Evolutionary conservation across 2,888 invertebrate species (phyloP).

Genomic region (Eulithis testata): DNA sequence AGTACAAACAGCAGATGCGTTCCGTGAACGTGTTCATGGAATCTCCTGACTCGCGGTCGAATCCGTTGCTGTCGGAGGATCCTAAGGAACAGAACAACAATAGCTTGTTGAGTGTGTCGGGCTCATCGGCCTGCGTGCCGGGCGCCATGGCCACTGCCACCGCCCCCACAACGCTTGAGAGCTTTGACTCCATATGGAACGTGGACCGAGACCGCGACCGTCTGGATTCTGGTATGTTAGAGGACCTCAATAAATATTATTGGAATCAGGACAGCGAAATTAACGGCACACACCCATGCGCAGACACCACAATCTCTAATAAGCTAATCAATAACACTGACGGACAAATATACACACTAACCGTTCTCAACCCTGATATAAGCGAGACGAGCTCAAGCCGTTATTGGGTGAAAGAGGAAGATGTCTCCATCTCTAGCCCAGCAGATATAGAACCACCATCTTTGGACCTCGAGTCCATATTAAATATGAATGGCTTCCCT

Average conservation of each 20-base stretch:
- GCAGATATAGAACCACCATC: constrained; percentile 85
- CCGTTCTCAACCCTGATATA: constrained; percentile 92
- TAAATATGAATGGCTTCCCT: constrained; percentile 88
- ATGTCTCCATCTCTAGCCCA: constrained; percentile 85
- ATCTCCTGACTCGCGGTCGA: constrained; percentile 81
- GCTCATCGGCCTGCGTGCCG: constrained; percentile 55
- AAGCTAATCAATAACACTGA: constrained; percentile 87
- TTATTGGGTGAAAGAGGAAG: constrained; percentile 88
- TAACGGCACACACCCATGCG: constrained; percentile 76
- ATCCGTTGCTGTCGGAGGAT: constrained; percentile 79
- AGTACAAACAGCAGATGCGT: constrained; percentile 88
- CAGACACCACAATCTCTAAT: constrained; percentile 79
- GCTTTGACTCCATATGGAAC: constrained; percentile 87
- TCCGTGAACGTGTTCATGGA: constrained; percentile 88
- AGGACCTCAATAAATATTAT: constrained; percentile 93
- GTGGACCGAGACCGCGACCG: constrained; percentile 89
- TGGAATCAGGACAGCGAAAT: constrained; percentile 89
- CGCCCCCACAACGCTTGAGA: constrained; percentile 78
- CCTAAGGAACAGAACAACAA: constrained; percentile 87
- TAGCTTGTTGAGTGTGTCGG: constrained; percentile 75
- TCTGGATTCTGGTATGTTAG: constrained; percentile 90
- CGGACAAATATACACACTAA: constrained; percentile 93
- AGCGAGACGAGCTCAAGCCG: constrained; percentile 87
- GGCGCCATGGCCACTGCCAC: constrained; percentile 67
- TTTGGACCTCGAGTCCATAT: constrained; percentile 91